A percentile compares a stretch with the other conserved stretches of the same genome.
Conservation (phyloP, 2,113 vertebrate genomes). For the Salminus brasiliensis region DNA sequence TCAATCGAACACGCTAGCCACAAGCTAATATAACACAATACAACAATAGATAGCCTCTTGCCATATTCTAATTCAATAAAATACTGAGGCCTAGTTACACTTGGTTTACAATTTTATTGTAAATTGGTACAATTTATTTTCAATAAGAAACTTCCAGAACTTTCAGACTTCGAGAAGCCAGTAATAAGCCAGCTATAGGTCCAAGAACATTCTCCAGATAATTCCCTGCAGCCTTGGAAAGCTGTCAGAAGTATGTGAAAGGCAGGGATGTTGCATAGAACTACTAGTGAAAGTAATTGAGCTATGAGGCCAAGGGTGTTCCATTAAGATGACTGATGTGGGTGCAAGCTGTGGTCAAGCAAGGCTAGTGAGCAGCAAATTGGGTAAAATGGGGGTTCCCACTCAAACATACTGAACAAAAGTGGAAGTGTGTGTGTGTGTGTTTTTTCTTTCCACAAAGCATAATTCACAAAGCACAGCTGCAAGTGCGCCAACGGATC, state of each 20-base stretch:
- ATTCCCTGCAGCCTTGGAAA: not conserved
- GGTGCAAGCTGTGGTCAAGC: not conserved
- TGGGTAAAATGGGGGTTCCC: not conserved
- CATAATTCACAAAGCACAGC: conserved; percentile 1
- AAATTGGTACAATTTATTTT: too few species aligned
- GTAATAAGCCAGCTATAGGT: not conserved
- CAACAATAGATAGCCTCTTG: too few species aligned
- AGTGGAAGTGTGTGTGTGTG: too few species aligned
- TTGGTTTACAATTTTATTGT: too few species aligned
- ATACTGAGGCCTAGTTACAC: too few species aligned
- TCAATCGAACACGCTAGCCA: too few species aligned
- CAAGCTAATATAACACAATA: too few species aligned
- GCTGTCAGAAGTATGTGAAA: not conserved
- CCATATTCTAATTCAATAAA: too few species aligned
- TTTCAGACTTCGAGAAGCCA: too few species aligned
- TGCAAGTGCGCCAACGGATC: not conserved
- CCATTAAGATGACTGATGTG: not conserved
- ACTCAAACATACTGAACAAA: not conserved
- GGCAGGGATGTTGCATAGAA: not conserved
- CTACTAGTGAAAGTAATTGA: not conserved
- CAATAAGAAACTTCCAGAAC: too few species aligned
- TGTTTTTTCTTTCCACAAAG: not conserved
- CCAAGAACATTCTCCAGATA: not conserved
- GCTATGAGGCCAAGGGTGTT: not conserved
- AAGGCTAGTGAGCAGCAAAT: not conserved